A percentile compares a stretch with the other conserved stretches of the same genome.
phyloP scores from a whole-genome alignment of 1,140 invertebrate species.

The Zaprionus capensis region DNA sequence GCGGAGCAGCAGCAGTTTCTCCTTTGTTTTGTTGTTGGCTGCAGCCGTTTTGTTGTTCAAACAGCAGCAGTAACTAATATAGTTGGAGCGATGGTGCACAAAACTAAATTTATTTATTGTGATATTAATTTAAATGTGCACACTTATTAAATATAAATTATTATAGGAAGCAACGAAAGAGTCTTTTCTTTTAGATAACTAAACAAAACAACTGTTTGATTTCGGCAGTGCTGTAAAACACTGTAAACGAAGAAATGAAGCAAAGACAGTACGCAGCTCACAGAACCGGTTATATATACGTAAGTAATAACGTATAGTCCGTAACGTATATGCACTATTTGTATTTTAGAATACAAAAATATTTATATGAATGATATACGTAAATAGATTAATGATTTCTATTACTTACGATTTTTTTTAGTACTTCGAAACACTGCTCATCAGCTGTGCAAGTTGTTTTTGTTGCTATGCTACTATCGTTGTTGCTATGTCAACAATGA shows the following conservation, averaged over 20 bases:
- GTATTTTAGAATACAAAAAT: background rate
- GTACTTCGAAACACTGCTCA: constrained; percentile 27
- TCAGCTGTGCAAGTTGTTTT: constrained; percentile 62
- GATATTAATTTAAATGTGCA: constrained; percentile 72
- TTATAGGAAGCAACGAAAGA: constrained; percentile 44
- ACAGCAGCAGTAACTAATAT: constrained; percentile 9
- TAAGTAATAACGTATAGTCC: background rate
- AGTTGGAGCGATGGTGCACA: constrained; percentile 37
- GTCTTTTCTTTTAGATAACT: constrained; percentile 5
- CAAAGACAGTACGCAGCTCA: constrained; percentile 29
- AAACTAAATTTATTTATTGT: constrained; percentile 71
- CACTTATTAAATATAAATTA: constrained; percentile 32
- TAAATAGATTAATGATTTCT: background rate
- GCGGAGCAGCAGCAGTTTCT: background rate
- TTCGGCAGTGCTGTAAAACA: constrained; percentile 22
- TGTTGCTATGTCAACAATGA: constrained; percentile 60
- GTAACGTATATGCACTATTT: background rate
- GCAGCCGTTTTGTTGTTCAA: constrained; percentile 2
- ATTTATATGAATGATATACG: background rate
- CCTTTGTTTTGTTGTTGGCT: constrained; percentile 26
- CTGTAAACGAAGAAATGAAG: background rate
- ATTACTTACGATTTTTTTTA: constrained; percentile 29
- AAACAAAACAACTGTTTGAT: constrained; percentile 1
- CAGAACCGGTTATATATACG: constrained; percentile 7
- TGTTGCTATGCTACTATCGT: constrained; percentile 48